A percentile compares a stretch with the other conserved stretches of the same genome.
These are phyloP conservation scores for Temnothorax rugatulus DNA, from an alignment of 2,888 invertebrate species.

Conservation along the genomic window DNA sequence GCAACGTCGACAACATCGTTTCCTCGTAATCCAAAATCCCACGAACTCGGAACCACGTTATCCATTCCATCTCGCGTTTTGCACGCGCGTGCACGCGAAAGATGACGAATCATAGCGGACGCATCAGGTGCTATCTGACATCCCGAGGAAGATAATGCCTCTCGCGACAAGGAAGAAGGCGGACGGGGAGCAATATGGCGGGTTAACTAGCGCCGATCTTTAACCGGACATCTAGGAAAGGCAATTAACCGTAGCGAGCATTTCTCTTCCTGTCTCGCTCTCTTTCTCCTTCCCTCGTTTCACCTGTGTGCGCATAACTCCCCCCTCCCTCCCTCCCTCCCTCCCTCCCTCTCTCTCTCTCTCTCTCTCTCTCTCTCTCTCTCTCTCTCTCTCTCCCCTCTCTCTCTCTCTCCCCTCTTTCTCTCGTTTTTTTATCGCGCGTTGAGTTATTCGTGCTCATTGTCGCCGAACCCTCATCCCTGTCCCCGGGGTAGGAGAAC, in stretches of 20 bases:
- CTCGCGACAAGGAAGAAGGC: conserved; percentile 49
- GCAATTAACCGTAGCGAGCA: conserved; percentile 70
- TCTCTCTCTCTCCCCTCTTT: background rate
- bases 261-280: conserved; percentile 52
- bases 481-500: conserved; percentile 34
- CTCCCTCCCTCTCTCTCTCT: background rate
- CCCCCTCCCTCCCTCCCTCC: background rate
- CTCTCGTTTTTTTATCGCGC: conserved; percentile 34
- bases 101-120: conserved; percentile 67
- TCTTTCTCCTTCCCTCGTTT: conserved; percentile 43
- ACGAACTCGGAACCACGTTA: conserved; percentile 8
- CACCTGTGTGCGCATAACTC: conserved; percentile 11
- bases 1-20: background rate
- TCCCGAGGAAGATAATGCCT: conserved; percentile 47
- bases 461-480: conserved; percentile 68
- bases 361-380: background rate
- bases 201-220: conserved; percentile 74
- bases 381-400: background rate
- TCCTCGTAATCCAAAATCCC: conserved; percentile 25
- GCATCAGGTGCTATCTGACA: conserved; percentile 63
- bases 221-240: conserved; percentile 66
- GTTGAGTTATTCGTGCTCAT: conserved; percentile 75
- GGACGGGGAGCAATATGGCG: conserved; percentile 31
- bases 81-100: conserved; percentile 48
- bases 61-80: conserved; percentile 57